Evolutionary conservation across 2,797 vertebrate species (phyloP), one percentile per base, ranked within the genome.

Genomic region (Myioborus melanocephalus): DNA sequence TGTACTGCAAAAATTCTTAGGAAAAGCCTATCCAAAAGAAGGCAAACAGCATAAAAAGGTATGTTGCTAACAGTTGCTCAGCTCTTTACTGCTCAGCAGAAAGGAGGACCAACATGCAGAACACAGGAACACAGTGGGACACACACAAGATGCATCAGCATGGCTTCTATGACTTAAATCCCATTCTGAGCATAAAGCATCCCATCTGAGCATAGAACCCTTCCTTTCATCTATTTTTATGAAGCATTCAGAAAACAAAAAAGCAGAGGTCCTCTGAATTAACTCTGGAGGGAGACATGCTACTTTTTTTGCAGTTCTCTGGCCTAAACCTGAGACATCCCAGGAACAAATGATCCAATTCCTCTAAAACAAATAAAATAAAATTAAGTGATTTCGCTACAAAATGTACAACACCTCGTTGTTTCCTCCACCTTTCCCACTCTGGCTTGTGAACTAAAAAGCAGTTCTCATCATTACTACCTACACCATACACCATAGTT

Each of bases 211-310:
- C 43, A 57, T 9, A 70, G 73, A 82, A 87, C 16, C 27, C 41
- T 87, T 80, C 56, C 30, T 93, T 95, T 89, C 34, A 85, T 94
- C 83, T 93, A 46, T 77, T 94, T 92, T 95, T 90, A 94, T 34
- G 64, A 83, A 92, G 57, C 27, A 64, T 16, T 43, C 24, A 17
- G 44, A 78, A 83, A 91, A 89, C 24, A 86, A 83, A 83, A 61
- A 47, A 83, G 57, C 8, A 10, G 47, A 50, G 14, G 52, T 88
- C 55, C 47, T 72, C 85, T 70, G 80, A 87, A 82, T 87, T 68
- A 66, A 37, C 56, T 50, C 55, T 80, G 37, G 22, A 63, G 24
- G 30, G 17, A 73, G 39, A 53, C 1, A 0, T 20, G 44, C 22
- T 61, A 77, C 63, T n/a, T 70, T 66, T 89, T 84, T 73, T 89